A percentile compares a stretch with the other conserved stretches of the same genome.
Evolutionary conservation across 2,113 vertebrate genomes (phyloP).

Genomic region (western clawed frog (Xenopus tropicalis)): UCB_Xtro_10.0 CM004443.2:177510001-177510500

Average conservation of each 20-base stretch:
- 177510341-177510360: constrained; percentile 6
- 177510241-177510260: constrained; percentile 40
- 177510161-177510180: constrained; percentile 50
- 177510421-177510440: no score
- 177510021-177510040: constrained; percentile 60
- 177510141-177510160: constrained; percentile 22
- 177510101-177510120: constrained; percentile 41
- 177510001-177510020: constrained; percentile 68
- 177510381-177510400: no score
- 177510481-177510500: no score
- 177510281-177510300: constrained; percentile 26
- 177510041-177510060: constrained; percentile 57
- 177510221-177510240: constrained; percentile 39
- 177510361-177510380: neutral
- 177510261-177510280: constrained; percentile 19
- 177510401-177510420: no score
- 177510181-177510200: constrained; percentile 20
- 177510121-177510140: constrained; percentile 33
- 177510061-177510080: constrained; percentile 45
- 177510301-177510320: constrained; percentile 35
- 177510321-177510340: constrained; percentile 22
- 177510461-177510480: no score
- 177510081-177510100: constrained; percentile 46
- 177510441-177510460: no score
- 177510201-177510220: constrained; percentile 23